Percentiles rank a stretch among this genome's conserved stretches.
phyloP scores from a whole-genome alignment of 1,140 invertebrate genomes.

The Steinernema feltiae region DNA sequence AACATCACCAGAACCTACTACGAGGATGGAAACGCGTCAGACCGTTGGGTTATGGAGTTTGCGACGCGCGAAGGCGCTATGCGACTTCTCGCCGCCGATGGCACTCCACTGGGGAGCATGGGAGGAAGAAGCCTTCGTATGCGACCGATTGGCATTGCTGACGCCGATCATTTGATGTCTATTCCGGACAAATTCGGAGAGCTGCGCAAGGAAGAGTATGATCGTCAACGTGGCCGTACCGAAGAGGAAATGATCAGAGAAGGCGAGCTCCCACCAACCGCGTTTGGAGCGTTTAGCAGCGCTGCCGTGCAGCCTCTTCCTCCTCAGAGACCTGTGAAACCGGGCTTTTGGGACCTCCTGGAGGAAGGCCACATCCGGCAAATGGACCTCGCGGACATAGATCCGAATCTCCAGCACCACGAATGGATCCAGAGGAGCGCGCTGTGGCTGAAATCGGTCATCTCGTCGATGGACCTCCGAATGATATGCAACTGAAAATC shows the following conservation, averaged over 20 bases:
- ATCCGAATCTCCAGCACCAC: not conserved
- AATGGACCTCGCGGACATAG: not conserved
- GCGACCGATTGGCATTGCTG: not conserved
- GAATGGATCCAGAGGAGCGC: not conserved
- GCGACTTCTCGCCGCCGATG: not conserved
- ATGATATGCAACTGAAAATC: not conserved
- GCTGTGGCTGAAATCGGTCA: not conserved
- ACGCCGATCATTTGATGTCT: not conserved
- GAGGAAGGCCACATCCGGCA: not conserved
- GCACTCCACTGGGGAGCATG: not conserved
- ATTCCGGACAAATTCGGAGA: conserved; percentile 2
- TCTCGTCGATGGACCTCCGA: not conserved
- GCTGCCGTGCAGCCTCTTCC: not conserved
- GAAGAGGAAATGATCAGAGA: conserved; percentile 4
- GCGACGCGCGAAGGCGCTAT: not conserved
- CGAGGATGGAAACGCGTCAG: conserved; percentile 32
- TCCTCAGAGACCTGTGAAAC: not conserved
- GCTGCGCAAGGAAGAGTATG: not conserved
- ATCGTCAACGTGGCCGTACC: not conserved
- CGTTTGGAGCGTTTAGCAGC: not conserved
- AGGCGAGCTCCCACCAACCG: not conserved
- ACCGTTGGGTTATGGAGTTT: conserved; percentile 33
- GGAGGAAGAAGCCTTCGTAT: not conserved
- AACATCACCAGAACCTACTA: conserved; percentile 23
- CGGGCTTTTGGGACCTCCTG: not conserved